phyloP scores from a whole-genome alignment of 2,113 vertebrate genomes.

The Argyrosomus japonicus region DNA sequence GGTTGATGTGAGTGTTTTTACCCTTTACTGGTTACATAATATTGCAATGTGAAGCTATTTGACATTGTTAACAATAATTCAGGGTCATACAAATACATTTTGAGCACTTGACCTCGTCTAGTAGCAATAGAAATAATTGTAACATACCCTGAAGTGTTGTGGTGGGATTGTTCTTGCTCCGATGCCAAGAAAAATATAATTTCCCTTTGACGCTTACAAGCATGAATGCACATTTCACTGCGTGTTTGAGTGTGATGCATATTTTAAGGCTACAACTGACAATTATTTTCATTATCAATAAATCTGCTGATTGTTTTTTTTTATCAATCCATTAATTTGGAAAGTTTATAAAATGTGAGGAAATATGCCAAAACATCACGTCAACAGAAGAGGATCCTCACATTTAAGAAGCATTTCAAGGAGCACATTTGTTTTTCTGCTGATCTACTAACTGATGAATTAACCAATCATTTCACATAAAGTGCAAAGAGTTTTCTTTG shows the following conservation, averaged over 20 bases:
- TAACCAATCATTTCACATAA: neutral
- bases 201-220: neutral
- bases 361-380: neutral
- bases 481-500: neutral
- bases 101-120: neutral
- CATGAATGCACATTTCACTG: neutral
- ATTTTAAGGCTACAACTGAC: neutral
- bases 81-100: neutral
- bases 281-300: neutral
- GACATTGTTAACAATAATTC: neutral
- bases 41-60: neutral
- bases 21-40: conserved; percentile 13
- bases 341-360: neutral
- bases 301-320: neutral
- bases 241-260: too few species aligned
- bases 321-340: neutral
- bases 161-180: neutral
- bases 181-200: neutral
- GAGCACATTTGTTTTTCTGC: neutral
- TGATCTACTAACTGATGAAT: neutral
- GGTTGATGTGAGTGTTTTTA: neutral
- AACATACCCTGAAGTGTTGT: neutral
- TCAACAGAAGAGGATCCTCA: neutral
- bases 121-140: neutral
- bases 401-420: neutral